phyloP scores from a whole-genome alignment of 2,797 vertebrate species.

The Enteromius viviparus region DNA sequence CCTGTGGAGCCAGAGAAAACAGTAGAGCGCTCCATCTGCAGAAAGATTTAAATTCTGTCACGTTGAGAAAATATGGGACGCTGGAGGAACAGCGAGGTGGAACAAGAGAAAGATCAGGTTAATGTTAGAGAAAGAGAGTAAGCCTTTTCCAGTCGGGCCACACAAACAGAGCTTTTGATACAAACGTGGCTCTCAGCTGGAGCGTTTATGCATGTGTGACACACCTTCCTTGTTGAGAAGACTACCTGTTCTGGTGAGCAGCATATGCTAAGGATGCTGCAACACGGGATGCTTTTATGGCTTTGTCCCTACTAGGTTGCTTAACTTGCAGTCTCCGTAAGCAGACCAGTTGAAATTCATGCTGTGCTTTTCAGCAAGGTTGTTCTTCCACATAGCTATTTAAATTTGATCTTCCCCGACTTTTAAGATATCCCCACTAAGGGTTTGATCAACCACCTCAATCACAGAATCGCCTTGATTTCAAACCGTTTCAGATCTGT shows the following conservation, averaged over 20 bases:
- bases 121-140: constrained; percentile 60
- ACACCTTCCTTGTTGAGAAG: background rate
- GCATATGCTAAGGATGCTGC: background rate
- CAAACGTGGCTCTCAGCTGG: constrained; percentile 54
- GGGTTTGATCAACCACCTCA: background rate
- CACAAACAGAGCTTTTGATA: constrained; percentile 69
- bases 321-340: background rate
- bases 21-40: constrained; percentile 76
- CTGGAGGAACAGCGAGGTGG: constrained; percentile 71
- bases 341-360: background rate
- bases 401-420: background rate
- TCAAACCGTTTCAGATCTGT: background rate
- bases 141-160: constrained; percentile 74
- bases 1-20: constrained; percentile 75
- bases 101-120: constrained; percentile 74
- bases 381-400: background rate
- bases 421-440: background rate
- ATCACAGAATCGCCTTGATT: background rate
- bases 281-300: background rate
- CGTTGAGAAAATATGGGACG: constrained; percentile 76
- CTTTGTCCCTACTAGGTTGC: background rate
- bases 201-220: constrained; percentile 8
- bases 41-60: constrained; percentile 80
- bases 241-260: background rate
- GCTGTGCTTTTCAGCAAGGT: constrained; percentile 33